These are phyloP conservation scores for Drosophila pseudotalamancana DNA, from an alignment of 2,888 invertebrate species.

Conservation along the genomic window DNA sequence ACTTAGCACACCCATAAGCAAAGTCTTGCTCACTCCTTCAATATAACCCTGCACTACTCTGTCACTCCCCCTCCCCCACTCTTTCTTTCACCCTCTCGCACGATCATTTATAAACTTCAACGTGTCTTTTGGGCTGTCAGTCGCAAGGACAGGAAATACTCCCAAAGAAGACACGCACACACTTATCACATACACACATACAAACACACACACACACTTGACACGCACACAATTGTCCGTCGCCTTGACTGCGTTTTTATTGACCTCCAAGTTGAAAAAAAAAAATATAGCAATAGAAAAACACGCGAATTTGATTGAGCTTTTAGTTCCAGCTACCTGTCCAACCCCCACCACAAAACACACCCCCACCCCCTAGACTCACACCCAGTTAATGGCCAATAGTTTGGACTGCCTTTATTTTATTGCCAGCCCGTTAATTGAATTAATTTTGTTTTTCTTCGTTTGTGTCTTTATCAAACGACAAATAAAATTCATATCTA, in stretches of 20 bases:
- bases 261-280: slow-evolving; percentile 31
- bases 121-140: slow-evolving; percentile 53
- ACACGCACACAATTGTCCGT: slow-evolving; percentile 9
- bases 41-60: no score
- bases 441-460: slow-evolving; percentile 57
- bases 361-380: neutral
- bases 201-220: slow-evolving; percentile 8
- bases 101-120: slow-evolving; percentile 76
- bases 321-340: slow-evolving; percentile 39
- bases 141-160: slow-evolving; percentile 69
- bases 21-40: no score
- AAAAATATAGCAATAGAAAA: slow-evolving; percentile 23
- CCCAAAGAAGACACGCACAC: slow-evolving; percentile 60
- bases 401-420: slow-evolving; percentile 46
- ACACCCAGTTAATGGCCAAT: slow-evolving; percentile 41
- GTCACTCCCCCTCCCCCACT: neutral
- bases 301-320: slow-evolving; percentile 71
- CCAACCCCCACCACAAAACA: neutral
- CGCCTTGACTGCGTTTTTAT: slow-evolving; percentile 35
- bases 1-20: neutral
- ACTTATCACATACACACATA: slow-evolving; percentile 10
- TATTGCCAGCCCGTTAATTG: slow-evolving; percentile 69
- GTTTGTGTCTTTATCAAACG: slow-evolving; percentile 57
- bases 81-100: neutral
- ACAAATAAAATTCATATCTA: slow-evolving; percentile 58